Conservation (phyloP, 2,113 vertebrate species). For the Canis aureus region DNA sequence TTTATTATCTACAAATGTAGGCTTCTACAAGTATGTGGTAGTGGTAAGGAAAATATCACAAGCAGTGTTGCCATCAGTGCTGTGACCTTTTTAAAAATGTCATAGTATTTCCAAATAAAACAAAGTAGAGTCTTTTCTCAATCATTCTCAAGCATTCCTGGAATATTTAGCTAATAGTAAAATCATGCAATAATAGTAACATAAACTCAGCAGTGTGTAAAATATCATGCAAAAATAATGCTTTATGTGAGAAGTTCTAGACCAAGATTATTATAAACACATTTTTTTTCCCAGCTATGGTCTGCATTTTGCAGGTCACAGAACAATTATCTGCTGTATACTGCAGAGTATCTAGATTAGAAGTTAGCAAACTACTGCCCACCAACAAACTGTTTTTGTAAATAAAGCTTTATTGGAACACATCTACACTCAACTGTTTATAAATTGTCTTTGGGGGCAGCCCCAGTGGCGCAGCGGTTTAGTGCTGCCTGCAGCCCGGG, state of each 20-base stretch:
- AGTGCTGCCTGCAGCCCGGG: no score
- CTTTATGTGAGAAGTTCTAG: not conserved
- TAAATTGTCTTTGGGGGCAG: not conserved
- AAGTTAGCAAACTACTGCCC: not conserved
- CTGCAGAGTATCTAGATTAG: not conserved
- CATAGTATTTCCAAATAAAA: slow-evolving; percentile 31
- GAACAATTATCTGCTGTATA: not conserved
- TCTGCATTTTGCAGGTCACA: slow-evolving; percentile 1
- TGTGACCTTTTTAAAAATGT: not conserved
- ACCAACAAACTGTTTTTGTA: not conserved
- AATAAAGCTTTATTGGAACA: slow-evolving; percentile 31
- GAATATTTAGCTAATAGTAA: not conserved
- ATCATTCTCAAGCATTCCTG: not conserved
- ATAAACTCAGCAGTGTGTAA: not conserved
- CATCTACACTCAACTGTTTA: not conserved
- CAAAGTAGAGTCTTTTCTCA: not conserved
- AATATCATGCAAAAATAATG: not conserved
- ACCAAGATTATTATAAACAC: not conserved
- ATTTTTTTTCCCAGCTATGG: not conserved
- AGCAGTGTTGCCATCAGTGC: not conserved
- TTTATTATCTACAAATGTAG: not conserved
- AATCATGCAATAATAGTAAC: not conserved
- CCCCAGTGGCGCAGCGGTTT: no score
- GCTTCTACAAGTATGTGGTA: not conserved
- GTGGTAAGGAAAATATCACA: not conserved